phyloP scores from a whole-genome alignment of 1,140 invertebrate genomes.

The Sitobion miscanthi region DNA sequence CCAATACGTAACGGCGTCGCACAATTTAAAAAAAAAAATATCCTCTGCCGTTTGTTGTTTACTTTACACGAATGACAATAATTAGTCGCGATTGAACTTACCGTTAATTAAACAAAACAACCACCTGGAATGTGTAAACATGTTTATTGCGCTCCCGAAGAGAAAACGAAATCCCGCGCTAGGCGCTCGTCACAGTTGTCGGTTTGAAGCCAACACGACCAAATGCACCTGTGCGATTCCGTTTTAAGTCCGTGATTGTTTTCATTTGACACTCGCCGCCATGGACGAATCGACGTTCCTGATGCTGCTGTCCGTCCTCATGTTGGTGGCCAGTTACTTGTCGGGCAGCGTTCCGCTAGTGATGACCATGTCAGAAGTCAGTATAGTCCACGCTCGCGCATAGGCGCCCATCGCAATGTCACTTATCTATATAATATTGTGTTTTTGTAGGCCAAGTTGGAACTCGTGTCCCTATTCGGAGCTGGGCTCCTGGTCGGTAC shows the following conservation, averaged over 20 bases:
- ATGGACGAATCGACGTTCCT: conserved; percentile 87
- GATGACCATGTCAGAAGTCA: conserved; percentile 92
- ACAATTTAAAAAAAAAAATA: neutral
- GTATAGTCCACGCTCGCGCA: conserved; percentile 27
- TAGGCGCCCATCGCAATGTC: neutral
- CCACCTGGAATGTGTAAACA: neutral
- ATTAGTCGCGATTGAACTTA: neutral
- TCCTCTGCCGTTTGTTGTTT: neutral
- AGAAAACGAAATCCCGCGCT: neutral
- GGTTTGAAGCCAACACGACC: neutral
- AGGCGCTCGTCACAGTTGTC: neutral
- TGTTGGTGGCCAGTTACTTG: conserved; percentile 94
- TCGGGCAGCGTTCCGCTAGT: conserved; percentile 92
- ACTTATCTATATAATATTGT: conserved; percentile 53
- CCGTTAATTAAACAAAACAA: neutral
- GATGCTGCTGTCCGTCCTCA: conserved; percentile 82
- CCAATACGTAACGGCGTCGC: neutral
- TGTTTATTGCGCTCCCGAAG: neutral
- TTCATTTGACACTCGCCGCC: neutral
- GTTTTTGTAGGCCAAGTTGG: conserved; percentile 84
- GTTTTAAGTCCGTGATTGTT: neutral
- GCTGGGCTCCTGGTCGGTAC: conserved; percentile 98
- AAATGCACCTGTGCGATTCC: too few relatives aligned
- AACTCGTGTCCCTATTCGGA: conserved; percentile 92
- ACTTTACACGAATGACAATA: neutral